Evolutionary conservation across 2,888 invertebrate genomes (phyloP).

Genomic region (Selenia dentaria): DNA sequence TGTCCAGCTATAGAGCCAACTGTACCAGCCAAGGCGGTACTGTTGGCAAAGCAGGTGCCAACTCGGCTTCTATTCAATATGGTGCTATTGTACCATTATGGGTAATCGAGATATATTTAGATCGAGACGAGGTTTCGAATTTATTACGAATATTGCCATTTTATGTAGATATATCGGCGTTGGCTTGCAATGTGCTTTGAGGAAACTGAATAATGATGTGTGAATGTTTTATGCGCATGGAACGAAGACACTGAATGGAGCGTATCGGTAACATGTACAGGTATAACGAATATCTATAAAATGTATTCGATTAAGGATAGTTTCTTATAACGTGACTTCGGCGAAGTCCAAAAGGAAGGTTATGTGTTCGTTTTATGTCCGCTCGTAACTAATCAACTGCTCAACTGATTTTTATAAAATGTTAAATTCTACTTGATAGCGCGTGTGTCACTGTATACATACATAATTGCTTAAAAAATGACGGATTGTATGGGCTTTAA

Average conservation of each 20-base stretch:
- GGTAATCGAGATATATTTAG: conserved; percentile 68
- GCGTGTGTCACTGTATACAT: too few species aligned
- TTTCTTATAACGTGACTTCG: too few species aligned
- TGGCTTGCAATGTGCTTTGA: conserved; percentile 12
- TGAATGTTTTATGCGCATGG: background rate
- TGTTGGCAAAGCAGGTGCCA: conserved; percentile 64
- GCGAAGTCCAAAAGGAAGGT: too few species aligned
- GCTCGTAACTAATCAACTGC: too few species aligned
- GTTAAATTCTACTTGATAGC: too few species aligned
- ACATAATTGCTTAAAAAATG: too few species aligned
- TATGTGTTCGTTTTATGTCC: too few species aligned
- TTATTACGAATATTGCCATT: conserved; percentile 54
- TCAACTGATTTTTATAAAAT: too few species aligned
- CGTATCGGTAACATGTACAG: background rate
- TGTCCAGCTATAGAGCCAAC: conserved; percentile 23
- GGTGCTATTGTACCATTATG: conserved; percentile 70
- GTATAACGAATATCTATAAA: too few species aligned
- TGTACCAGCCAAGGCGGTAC: conserved; percentile 49
- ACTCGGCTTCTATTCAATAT: conserved; percentile 58
- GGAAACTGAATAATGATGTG: conserved; percentile 11
- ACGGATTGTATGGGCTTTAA: too few species aligned
- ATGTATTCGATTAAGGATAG: too few species aligned
- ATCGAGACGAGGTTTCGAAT: conserved; percentile 64
- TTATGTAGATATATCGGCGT: conserved; percentile 36
- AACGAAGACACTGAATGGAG: background rate